Conservation (phyloP, 2,113 vertebrate species). For the Psittacula cyanocephala region DNA sequence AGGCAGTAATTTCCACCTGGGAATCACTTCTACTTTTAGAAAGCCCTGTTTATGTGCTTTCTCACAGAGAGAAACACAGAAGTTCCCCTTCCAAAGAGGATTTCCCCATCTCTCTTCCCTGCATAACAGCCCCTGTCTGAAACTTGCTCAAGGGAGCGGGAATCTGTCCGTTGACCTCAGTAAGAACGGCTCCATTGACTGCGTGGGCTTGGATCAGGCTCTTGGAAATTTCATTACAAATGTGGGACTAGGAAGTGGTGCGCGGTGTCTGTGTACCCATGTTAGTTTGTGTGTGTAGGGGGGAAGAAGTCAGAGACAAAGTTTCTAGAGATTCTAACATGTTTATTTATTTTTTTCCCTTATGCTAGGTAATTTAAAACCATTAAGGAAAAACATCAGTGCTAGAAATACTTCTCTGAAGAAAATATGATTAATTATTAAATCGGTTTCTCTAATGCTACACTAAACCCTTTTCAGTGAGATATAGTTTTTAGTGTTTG, state of each 20-base stretch:
- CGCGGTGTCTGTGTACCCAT: background rate
- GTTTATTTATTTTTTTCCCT: background rate
- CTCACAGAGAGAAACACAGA: background rate
- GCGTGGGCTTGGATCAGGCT: background rate
- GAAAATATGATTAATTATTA: constrained; percentile 59
- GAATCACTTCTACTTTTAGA: background rate
- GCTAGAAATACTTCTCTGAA: constrained; percentile 34
- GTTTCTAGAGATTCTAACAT: background rate
- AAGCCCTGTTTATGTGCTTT: background rate
- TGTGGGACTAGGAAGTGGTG: background rate
- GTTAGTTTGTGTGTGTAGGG: background rate
- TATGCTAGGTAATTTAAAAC: constrained; percentile 1
- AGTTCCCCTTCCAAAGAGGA: background rate
- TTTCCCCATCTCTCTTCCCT: background rate
- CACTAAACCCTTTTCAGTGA: background rate
- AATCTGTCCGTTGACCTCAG: background rate
- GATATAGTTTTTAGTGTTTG: background rate
- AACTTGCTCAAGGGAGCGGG: background rate
- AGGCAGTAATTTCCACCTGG: background rate
- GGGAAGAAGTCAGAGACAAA: background rate
- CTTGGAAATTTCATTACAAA: background rate
- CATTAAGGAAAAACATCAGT: constrained; percentile 38
- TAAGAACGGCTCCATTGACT: background rate
- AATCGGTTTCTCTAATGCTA: constrained; percentile 18
- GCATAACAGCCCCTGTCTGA: background rate